phyloP scores from a whole-genome alignment of 2,113 vertebrate species.

The Corythaixoides concolor region DNA sequence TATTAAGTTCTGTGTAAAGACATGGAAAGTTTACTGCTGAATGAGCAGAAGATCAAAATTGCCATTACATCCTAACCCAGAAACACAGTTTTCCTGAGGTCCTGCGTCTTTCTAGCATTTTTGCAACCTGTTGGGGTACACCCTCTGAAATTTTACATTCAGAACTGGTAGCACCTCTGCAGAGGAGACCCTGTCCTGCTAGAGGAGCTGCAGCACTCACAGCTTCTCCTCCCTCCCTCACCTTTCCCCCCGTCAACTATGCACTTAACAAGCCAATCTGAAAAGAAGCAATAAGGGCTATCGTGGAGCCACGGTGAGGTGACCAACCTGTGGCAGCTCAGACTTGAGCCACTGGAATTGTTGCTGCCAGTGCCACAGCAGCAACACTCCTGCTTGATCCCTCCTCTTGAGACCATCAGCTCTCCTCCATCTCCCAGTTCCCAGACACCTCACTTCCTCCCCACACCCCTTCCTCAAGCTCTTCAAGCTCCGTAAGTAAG shows the following conservation, averaged over 20 bases:
- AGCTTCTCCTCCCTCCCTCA: not conserved
- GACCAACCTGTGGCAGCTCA: not conserved
- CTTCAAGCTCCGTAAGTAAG: not conserved
- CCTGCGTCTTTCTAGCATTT: not conserved
- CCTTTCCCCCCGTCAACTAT: not conserved
- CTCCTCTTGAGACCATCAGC: not conserved
- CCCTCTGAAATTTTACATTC: not conserved
- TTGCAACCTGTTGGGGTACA: not conserved
- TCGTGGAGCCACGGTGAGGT: fast-evolving
- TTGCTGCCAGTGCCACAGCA: not conserved
- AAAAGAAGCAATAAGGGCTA: not conserved
- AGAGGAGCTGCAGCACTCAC: not conserved
- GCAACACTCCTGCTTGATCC: not conserved
- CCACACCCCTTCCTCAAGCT: not conserved
- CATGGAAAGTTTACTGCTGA: not conserved
- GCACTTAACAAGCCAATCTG: not conserved
- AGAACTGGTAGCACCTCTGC: not conserved
- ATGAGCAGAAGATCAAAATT: not conserved
- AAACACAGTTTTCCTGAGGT: not conserved
- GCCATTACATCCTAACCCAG: not conserved
- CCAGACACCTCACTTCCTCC: not conserved
- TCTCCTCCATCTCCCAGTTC: not conserved
- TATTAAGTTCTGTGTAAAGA: not conserved
- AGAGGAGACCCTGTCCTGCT: not conserved
- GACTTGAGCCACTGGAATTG: not conserved